Conservation (phyloP, 2,888 invertebrate genomes). For the Ichneumon xanthorius region DNA sequence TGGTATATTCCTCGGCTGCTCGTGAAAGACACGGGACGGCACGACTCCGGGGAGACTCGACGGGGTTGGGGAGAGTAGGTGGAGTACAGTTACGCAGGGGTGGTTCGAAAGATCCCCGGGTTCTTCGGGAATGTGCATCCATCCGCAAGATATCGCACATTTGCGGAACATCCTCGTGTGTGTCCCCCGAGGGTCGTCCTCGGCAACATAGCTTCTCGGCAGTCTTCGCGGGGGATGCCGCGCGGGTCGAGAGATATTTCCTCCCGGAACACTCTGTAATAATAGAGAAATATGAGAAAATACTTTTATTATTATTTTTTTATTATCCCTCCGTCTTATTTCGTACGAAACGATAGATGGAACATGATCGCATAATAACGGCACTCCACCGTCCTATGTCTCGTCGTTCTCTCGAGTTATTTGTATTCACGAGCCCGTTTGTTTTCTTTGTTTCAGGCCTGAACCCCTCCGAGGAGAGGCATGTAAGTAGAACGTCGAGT, state of each 20-base stretch:
- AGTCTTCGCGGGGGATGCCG: constrained; percentile 10
- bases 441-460: constrained; percentile 85
- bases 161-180: constrained; percentile 55
- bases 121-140: constrained; percentile 56
- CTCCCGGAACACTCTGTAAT: constrained; percentile 71
- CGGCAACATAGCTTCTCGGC: constrained; percentile 26
- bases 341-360: constrained; percentile 23
- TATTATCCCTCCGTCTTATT: constrained; percentile 58
- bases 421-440: constrained; percentile 43
- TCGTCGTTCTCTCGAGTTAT: background rate
- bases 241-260: constrained; percentile 56
- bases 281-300: constrained; percentile 81
- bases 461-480: constrained; percentile 89
- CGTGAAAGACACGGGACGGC: constrained; percentile 47
- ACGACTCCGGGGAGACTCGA: constrained; percentile 40
- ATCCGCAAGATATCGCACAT: constrained; percentile 67
- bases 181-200: constrained; percentile 27
- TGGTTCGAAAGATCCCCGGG: constrained; percentile 52
- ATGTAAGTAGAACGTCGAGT: constrained; percentile 86
- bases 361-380: constrained; percentile 54
- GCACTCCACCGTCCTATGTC: background rate
- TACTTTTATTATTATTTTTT: constrained; percentile 66
- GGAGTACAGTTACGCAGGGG: constrained; percentile 20
- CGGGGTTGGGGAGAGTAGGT: background rate
- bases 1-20: constrained; percentile 55